phyloP scores from a whole-genome alignment of 2,113 vertebrate genomes.

The Pongo pygmaeus region DNA sequence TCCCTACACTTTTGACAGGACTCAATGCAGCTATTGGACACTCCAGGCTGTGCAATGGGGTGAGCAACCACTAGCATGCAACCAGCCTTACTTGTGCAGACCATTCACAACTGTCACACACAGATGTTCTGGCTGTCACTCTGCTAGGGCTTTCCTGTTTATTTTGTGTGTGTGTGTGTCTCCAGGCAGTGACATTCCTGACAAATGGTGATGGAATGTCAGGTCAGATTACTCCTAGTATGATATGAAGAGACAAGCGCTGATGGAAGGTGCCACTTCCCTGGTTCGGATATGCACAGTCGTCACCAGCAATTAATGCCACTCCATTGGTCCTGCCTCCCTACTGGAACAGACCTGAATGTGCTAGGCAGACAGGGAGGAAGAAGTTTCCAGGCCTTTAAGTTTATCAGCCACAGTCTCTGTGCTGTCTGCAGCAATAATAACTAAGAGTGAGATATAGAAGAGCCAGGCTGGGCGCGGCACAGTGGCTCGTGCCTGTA shows the following conservation, averaged over 20 bases:
- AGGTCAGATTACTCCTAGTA: constrained; percentile 66
- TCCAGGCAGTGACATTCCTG: constrained; percentile 33
- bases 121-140: constrained; percentile 49
- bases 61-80: accelerated
- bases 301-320: constrained; percentile 53
- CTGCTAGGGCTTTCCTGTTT: background rate
- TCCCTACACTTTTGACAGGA: accelerated
- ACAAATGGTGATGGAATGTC: constrained; percentile 64
- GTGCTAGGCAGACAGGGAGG: background rate
- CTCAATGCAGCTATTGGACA: background rate
- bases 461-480: too few relatives aligned
- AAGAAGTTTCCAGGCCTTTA: background rate
- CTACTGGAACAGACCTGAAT: background rate
- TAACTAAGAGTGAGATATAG: too few relatives aligned
- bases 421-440: background rate
- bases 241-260: constrained; percentile 75
- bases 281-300: constrained; percentile 9
- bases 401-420: accelerated
- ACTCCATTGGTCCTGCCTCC: constrained; percentile 13
- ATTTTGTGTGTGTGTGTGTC: constrained; percentile 47
- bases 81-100: background rate
- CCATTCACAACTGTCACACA: background rate
- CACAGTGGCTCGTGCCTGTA: too few relatives aligned
- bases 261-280: constrained; percentile 66
- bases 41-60: background rate